Conservation (phyloP, 2,888 invertebrate species). For the Leptothorax acervorum region DNA sequence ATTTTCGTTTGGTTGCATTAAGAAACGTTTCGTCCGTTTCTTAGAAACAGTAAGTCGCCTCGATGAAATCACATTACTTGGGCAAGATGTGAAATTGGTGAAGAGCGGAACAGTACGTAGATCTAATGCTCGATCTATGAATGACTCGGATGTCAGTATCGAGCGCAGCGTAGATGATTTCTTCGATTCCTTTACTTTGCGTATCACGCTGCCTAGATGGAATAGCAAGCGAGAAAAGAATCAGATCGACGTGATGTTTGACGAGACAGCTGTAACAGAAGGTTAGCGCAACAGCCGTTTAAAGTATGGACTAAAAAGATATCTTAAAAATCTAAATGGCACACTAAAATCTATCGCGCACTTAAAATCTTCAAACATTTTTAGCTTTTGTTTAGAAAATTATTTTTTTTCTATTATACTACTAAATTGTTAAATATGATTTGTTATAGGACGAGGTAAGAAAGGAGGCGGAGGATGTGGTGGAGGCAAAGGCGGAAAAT, state of each 20-base stretch:
- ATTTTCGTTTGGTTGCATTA: conserved; percentile 87
- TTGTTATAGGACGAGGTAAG: conserved; percentile 82
- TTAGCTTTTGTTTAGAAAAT: neutral
- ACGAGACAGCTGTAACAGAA: conserved; percentile 79
- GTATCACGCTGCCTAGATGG: conserved; percentile 81
- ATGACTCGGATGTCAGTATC: conserved; percentile 83
- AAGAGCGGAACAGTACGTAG: conserved; percentile 77
- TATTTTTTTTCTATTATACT: neutral
- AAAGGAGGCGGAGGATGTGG: conserved; percentile 82
- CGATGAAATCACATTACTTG: conserved; percentile 87
- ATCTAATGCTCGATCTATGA: conserved; percentile 72
- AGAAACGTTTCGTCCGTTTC: conserved; percentile 87
- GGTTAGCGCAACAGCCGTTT: conserved; percentile 68
- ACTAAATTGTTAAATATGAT: conserved; percentile 18
- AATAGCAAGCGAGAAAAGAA: conserved; percentile 79
- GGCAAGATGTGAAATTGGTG: conserved; percentile 87
- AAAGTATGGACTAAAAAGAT: neutral
- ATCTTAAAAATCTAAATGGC: neutral
- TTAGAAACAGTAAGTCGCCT: conserved; percentile 87
- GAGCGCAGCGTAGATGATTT: conserved; percentile 87
- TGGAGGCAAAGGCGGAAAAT: conserved; percentile 84
- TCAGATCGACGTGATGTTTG: conserved; percentile 82
- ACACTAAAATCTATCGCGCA: neutral
- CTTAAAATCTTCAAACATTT: neutral
- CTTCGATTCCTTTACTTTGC: conserved; percentile 87